phyloP scores from a whole-genome alignment of 2,113 vertebrate species.

The Shinisaurus crocodilurus region DNA sequence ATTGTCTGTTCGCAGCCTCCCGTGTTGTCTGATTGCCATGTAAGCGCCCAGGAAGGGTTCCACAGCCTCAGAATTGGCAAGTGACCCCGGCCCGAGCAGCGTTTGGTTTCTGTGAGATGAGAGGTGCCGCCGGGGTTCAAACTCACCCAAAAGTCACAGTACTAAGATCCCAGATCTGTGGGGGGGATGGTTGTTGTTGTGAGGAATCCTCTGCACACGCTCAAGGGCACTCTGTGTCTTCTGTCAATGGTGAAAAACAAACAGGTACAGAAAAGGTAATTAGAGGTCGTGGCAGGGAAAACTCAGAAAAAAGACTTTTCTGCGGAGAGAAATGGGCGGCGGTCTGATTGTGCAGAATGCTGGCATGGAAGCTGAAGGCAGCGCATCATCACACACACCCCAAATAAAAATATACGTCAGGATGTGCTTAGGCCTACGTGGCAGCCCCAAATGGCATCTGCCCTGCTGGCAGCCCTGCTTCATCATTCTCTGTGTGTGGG shows the following conservation, averaged over 20 bases:
- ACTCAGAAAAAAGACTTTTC: neutral
- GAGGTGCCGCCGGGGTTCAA: neutral
- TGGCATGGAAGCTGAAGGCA: neutral
- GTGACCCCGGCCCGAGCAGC: neutral
- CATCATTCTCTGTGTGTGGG: neutral
- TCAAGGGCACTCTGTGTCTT: neutral
- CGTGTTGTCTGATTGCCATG: neutral
- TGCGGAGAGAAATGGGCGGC: neutral
- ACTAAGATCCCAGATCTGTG: neutral
- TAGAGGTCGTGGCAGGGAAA: neutral
- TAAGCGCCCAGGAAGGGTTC: neutral
- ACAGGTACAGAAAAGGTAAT: neutral
- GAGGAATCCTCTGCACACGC: neutral
- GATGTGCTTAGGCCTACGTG: neutral
- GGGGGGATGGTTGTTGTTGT: neutral
- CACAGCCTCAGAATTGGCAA: neutral
- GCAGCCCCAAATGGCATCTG: neutral
- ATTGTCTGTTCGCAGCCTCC: neutral
- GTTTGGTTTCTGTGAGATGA: neutral
- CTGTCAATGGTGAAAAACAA: neutral
- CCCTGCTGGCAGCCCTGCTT: neutral
- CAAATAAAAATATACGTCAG: neutral
- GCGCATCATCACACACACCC: too few relatives aligned
- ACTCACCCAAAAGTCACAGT: too few relatives aligned
- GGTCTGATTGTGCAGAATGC: neutral